Percentiles rank a stretch among this genome's conserved stretches.
Evolutionary conservation across 2,888 invertebrate genomes (phyloP).

Genomic region (Ecliptopera silaceata): DNA sequence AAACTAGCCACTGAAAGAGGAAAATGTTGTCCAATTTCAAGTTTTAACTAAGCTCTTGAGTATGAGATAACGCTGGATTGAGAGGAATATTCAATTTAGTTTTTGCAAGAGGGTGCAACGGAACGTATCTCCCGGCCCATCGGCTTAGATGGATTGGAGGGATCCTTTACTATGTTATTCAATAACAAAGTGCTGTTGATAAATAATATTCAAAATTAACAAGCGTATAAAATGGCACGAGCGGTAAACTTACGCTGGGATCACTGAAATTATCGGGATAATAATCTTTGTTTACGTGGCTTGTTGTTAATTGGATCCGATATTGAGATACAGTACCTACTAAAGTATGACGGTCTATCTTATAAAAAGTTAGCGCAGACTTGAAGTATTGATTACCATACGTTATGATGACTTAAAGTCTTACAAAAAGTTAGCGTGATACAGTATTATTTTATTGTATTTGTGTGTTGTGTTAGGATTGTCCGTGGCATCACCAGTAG

Average conservation of each 20-base stretch:
- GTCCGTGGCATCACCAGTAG: too few species aligned
- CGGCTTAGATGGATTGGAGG: conserved; percentile 52
- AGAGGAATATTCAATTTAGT: conserved; percentile 62
- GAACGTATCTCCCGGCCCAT: conserved; percentile 53
- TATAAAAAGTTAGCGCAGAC: too few species aligned
- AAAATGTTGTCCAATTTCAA: conserved; percentile 32
- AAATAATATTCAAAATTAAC: not conserved
- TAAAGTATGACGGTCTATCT: too few species aligned
- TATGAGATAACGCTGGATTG: conserved; percentile 35
- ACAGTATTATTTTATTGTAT: too few species aligned
- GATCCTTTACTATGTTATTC: conserved; percentile 49
- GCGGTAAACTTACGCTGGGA: too few species aligned
- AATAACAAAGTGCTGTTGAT: conserved; percentile 30
- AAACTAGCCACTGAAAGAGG: conserved; percentile 5
- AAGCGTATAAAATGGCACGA: not conserved
- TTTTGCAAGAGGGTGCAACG: conserved; percentile 62
- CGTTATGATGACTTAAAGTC: too few species aligned
- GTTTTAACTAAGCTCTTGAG: conserved; percentile 34
- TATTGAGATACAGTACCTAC: too few species aligned
- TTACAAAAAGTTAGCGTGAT: too few species aligned
- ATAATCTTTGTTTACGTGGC: too few species aligned
- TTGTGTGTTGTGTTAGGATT: too few species aligned
- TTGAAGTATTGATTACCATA: too few species aligned
- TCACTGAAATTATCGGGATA: not conserved
- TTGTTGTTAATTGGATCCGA: too few species aligned